Conservation (phyloP, 2,888 invertebrate genomes). For the Litoditis marina region DNA sequence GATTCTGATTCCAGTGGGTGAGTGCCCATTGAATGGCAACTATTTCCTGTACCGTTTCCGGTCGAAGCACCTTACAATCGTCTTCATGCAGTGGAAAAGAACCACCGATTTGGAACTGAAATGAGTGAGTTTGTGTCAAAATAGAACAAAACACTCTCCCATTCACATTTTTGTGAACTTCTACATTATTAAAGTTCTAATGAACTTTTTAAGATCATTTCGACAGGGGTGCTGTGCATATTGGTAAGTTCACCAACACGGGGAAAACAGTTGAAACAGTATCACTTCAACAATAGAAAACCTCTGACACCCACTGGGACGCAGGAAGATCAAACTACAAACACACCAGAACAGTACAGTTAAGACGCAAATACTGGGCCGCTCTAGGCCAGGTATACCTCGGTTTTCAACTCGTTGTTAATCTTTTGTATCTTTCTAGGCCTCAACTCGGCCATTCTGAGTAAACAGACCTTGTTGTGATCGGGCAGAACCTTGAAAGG, state of each 20-base stretch:
- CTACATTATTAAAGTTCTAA: neutral
- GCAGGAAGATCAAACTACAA: neutral
- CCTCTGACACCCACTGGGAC: too few relatives aligned
- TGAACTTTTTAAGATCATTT: too few relatives aligned
- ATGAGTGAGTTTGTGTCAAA: neutral
- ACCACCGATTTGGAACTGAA: constrained; percentile 59
- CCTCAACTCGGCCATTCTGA: too few relatives aligned
- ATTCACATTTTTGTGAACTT: neutral
- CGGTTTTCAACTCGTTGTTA: too few relatives aligned
- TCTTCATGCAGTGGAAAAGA: constrained; percentile 58
- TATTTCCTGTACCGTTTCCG: constrained; percentile 59
- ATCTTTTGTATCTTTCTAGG: too few relatives aligned
- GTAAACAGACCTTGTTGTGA: constrained; percentile 46
- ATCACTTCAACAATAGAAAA: too few relatives aligned
- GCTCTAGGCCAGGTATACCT: too few relatives aligned
- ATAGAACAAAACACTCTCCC: neutral
- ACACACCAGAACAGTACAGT: too few relatives aligned
- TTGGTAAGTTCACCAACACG: too few relatives aligned
- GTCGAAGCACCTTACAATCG: constrained; percentile 53
- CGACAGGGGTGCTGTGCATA: too few relatives aligned
- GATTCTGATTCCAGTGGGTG: constrained; percentile 60
- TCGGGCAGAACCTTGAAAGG: constrained; percentile 59
- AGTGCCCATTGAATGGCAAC: constrained; percentile 62
- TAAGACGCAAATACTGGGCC: too few relatives aligned
- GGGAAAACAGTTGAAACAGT: too few relatives aligned